Conservation (phyloP, 2,797 vertebrate species). For the Falco peregrinus region DNA sequence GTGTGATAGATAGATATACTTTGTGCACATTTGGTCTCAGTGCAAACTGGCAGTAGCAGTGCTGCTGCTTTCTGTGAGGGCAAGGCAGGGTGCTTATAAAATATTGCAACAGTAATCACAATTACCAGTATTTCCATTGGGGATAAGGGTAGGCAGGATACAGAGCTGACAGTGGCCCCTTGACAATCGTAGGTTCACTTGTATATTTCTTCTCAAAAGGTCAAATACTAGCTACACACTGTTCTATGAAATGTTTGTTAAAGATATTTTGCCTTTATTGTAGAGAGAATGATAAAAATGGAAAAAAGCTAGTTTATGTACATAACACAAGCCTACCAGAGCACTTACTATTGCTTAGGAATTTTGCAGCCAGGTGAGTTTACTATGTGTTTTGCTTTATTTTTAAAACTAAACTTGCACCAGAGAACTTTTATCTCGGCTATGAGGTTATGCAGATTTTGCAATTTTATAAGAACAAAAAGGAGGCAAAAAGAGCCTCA, state of each 20-base stretch:
- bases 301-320: neutral
- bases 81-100: neutral
- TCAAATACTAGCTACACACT: neutral
- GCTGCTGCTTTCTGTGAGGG: neutral
- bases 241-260: neutral
- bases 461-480: slow-evolving; percentile 36
- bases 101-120: neutral
- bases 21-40: neutral
- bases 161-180: neutral
- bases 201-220: neutral
- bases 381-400: neutral
- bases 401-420: neutral
- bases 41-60: neutral
- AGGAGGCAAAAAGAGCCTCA: slow-evolving; percentile 25
- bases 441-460: slow-evolving; percentile 9
- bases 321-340: neutral
- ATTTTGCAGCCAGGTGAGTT: neutral
- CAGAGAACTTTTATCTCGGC: neutral
- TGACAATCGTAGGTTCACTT: neutral
- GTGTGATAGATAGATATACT: neutral
- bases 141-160: neutral
- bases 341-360: neutral
- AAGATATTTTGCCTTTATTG: neutral
- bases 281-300: neutral
- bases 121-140: neutral